Conservation (phyloP, 2,113 vertebrate species). For the Erythrolamprus reginae region DNA sequence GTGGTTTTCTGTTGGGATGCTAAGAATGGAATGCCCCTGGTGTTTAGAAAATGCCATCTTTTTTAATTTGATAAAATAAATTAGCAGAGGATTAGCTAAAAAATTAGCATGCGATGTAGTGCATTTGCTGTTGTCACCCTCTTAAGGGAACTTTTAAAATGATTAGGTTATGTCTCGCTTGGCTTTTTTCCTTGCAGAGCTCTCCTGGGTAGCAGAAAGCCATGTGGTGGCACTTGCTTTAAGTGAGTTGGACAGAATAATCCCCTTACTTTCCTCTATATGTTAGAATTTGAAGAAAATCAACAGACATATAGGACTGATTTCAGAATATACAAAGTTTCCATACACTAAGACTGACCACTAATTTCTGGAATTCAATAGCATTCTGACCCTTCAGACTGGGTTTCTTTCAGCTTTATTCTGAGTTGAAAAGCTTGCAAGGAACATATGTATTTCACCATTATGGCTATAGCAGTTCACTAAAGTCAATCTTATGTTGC, state of each 20-base stretch:
- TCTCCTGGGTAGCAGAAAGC: slow-evolving; percentile 9
- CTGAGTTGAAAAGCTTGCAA: background rate
- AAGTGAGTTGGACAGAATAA: background rate
- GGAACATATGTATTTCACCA: background rate
- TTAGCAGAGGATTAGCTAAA: slow-evolving; percentile 70
- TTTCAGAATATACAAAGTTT: background rate
- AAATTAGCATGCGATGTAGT: slow-evolving; percentile 52
- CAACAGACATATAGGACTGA: background rate
- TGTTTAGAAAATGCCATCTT: slow-evolving; percentile 61
- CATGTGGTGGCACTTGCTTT: background rate
- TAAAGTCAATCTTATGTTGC: background rate
- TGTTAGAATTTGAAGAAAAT: background rate
- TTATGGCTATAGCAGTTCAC: background rate
- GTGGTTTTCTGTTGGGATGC: slow-evolving; percentile 58
- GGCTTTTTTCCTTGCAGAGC: slow-evolving; percentile 5
- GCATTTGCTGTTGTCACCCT: slow-evolving; percentile 25
- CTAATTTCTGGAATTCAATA: background rate
- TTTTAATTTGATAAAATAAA: slow-evolving; percentile 78
- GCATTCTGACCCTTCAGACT: background rate
- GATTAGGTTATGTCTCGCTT: background rate
- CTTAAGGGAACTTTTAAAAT: slow-evolving; percentile 45
- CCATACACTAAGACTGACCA: background rate
- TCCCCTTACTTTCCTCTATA: background rate
- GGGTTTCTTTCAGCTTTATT: background rate
- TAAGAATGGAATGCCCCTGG: slow-evolving; percentile 63